Base-by-base conservation (phyloP, 2,113 vertebrate species). In the Butastur rufipennis region DNA sequence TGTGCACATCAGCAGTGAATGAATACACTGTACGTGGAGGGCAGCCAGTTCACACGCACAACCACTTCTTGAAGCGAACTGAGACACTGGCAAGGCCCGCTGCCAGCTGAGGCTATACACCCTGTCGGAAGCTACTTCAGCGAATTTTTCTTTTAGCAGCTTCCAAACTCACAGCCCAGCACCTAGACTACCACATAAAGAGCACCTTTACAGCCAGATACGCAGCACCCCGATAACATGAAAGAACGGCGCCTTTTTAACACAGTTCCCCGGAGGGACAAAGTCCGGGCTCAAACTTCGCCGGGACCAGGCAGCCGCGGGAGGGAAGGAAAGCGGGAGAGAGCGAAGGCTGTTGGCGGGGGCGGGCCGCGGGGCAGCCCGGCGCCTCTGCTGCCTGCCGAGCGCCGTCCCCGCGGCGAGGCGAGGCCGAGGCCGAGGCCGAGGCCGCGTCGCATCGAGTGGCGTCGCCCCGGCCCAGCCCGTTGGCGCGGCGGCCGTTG, bases 201-300 rank as follows among this genome's bases (percentile, higher is more conserved):
- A 67, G 12, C 3, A 14, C 16, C 14, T 56, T 11, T 21, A n/a
- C 8, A 67, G n/a, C 56, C 62, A 23, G 38, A 9, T 1, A 6
- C 1, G 7, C 50, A 48, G 21, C 42, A 45, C 14, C 19, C 10
- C 2, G 9, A 6, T 2, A 4, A 3, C 8, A 3, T 1, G 7
- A 0, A 10, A 48, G 18, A 4, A 10, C 47, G 16, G 6, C 2
- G 5, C 11, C 42, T 22, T 15, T 36, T 11, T 0, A 13, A 8
- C 26, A 2, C 34, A 10, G 34, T 0, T n/a, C 9, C 22, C 29
- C 4, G 16, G 6, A 3, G 2, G 2, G 15, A 14, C 43, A 26
- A 14, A 27, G 6, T 9, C 8, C 2, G 2, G 12, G 36, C 31
- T 25, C 17, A 6, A 3, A 0, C 2, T 6, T 12, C 3, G 22